A percentile compares a stretch with the other conserved stretches of the same genome.
Conservation (phyloP, 2,888 invertebrate genomes). For the Scaptomyza tumidula region DNA sequence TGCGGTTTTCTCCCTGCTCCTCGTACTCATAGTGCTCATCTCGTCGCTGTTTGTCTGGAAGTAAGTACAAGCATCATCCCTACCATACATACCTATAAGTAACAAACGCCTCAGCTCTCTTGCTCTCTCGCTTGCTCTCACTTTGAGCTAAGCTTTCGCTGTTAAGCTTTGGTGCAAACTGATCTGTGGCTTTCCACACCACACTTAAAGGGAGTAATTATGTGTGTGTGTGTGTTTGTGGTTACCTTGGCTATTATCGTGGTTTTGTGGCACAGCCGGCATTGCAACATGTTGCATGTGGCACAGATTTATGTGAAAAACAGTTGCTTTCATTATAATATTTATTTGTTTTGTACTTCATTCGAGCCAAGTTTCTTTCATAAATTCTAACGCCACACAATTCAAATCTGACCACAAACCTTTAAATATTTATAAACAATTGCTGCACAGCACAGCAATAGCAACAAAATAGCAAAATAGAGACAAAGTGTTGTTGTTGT, state of each 20-base stretch:
- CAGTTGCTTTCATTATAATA: not conserved
- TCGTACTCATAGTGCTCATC: conserved; percentile 91
- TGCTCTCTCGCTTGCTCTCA: not conserved
- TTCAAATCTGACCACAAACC: too few relatives aligned
- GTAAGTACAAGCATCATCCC: conserved; percentile 87
- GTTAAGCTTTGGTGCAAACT: not conserved
- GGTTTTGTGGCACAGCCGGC: conserved; percentile 34
- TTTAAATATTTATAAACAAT: not conserved
- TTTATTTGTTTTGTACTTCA: too few relatives aligned
- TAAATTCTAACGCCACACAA: too few relatives aligned
- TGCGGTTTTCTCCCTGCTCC: conserved; percentile 91
- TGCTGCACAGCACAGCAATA: not conserved
- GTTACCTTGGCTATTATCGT: conserved; percentile 50
- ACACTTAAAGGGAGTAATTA: conserved; percentile 1
- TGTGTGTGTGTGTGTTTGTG: conserved; percentile 23
- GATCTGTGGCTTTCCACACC: conserved; percentile 17
- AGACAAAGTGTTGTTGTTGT: conserved; percentile 27
- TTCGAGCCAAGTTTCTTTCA: too few relatives aligned
- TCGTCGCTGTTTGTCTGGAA: conserved; percentile 94
- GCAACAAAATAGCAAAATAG: conserved; percentile 17
- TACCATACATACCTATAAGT: too few relatives aligned
- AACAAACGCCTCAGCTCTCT: conserved; percentile 56
- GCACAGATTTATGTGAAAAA: conserved; percentile 23
- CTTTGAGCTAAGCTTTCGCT: conserved; percentile 7
- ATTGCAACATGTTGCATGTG: conserved; percentile 58